phyloP scores from a whole-genome alignment of 2,797 vertebrate species.

The Simalia tracyae region DNA sequence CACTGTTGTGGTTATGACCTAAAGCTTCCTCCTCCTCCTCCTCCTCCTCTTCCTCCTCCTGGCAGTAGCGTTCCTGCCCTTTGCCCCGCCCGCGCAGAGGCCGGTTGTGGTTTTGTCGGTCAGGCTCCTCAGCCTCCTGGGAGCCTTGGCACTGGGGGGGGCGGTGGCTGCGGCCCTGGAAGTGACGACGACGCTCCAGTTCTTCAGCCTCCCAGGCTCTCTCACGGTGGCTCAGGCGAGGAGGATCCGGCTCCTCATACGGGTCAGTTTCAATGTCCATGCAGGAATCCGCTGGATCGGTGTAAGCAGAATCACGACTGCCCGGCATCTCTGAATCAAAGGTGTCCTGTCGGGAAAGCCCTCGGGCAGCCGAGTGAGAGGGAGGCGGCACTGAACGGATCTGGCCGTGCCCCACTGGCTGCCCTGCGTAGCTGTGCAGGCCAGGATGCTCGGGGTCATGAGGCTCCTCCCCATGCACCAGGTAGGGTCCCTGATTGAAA shows the following conservation, averaged over 20 bases:
- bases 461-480: slow-evolving; percentile 87
- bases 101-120: slow-evolving; percentile 85
- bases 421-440: slow-evolving; percentile 81
- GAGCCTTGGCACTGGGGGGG: slow-evolving; percentile 80
- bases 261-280: slow-evolving; percentile 96
- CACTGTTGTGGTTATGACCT: slow-evolving; percentile 75
- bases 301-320: slow-evolving; percentile 92
- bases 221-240: slow-evolving; percentile 65
- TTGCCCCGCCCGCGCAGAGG: slow-evolving; percentile 79
- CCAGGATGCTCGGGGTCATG: slow-evolving; percentile 80
- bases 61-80: slow-evolving; percentile 85
- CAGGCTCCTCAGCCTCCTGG: slow-evolving; percentile 83
- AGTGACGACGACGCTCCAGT: slow-evolving; percentile 75
- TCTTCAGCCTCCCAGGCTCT: slow-evolving; percentile 87
- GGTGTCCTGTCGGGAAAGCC: slow-evolving; percentile 91
- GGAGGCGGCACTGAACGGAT: slow-evolving; percentile 74
- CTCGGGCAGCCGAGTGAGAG: slow-evolving; percentile 75
- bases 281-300: slow-evolving; percentile 89
- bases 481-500: slow-evolving; percentile 86
- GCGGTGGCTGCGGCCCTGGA: slow-evolving; percentile 50
- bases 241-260: slow-evolving; percentile 86
- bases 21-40: slow-evolving; percentile 67
- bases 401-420: slow-evolving; percentile 78
- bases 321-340: slow-evolving; percentile 91
- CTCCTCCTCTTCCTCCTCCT: slow-evolving; percentile 58